Evolutionary conservation across 2,797 vertebrate genomes (phyloP).

Genomic region (Esox lucius): DNA sequence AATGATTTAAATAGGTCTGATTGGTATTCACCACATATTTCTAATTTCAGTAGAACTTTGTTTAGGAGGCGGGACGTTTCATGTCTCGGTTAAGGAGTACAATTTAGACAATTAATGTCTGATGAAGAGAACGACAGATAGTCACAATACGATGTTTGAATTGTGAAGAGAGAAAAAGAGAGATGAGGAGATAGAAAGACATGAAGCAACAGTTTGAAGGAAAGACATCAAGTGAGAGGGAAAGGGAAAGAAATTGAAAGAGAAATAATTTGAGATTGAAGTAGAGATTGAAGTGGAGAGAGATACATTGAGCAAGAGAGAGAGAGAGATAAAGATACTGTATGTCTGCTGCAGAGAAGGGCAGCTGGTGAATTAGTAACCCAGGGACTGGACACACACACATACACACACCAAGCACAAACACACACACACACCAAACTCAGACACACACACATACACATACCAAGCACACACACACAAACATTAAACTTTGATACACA

Average conservation of each 20-base stretch:
- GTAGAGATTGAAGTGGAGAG: too few species aligned
- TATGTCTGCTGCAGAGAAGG: constrained; percentile 21
- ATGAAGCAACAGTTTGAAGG: neutral
- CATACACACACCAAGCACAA: too few species aligned
- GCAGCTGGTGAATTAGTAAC: constrained; percentile 36
- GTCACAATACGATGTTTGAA: neutral
- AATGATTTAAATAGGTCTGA: neutral
- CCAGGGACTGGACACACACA: neutral
- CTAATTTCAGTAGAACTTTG: neutral
- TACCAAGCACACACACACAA: too few species aligned
- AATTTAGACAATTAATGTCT: neutral
- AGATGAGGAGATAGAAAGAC: neutral
- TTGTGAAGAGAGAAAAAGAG: neutral
- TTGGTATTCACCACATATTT: constrained; percentile 5
- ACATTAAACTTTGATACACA: too few species aligned
- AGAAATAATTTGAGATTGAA: too few species aligned
- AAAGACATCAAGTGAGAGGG: neutral
- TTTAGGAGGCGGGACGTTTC: neutral
- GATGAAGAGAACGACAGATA: neutral
- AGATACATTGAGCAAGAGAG: neutral
- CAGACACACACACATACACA: constrained; percentile 29
- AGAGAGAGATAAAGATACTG: constrained; percentile 4
- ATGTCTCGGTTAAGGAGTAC: neutral
- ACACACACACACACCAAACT: constrained; percentile 21
- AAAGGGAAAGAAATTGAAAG: too few species aligned